These are phyloP conservation scores for Aromia moschata DNA, from an alignment of 2,888 invertebrate species.

Conservation along the genomic window DNA sequence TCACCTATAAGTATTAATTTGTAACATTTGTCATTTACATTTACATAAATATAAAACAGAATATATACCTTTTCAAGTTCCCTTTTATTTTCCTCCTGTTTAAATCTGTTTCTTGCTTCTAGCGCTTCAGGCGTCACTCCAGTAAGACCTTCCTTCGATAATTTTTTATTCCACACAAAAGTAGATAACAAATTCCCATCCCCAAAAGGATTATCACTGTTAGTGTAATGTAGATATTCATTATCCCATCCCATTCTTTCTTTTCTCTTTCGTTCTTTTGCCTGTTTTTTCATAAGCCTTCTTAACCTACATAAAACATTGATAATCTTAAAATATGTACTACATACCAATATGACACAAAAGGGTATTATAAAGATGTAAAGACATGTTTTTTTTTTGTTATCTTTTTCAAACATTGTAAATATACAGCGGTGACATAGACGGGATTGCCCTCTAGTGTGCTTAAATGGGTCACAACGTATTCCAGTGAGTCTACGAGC, in stretches of 20 bases:
- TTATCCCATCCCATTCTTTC: conserved; percentile 98
- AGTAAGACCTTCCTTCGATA: conserved; percentile 90
- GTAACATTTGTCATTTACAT: too few species aligned
- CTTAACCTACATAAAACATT: conserved; percentile 62
- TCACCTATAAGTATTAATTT: too few species aligned
- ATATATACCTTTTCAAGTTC: conserved; percentile 92
- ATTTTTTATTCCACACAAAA: conserved; percentile 97
- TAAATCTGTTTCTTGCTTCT: conserved; percentile 82
- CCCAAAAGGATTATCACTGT: conserved; percentile 98
- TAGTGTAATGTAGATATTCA: conserved; percentile 96
- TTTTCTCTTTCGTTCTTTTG: conserved; percentile 86
- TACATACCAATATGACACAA: too few species aligned
- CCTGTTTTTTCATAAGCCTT: conserved; percentile 88
- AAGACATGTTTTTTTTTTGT: too few species aligned
- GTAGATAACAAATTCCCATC: conserved; percentile 94
- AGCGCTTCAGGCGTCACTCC: conserved; percentile 81
- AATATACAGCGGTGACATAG: too few species aligned
- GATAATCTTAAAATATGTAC: too few species aligned
- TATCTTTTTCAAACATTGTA: too few species aligned
- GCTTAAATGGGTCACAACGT: too few species aligned
- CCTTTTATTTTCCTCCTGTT: conserved; percentile 89
- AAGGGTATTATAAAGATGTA: too few species aligned
- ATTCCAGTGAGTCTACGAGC: too few species aligned
- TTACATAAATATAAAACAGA: too few species aligned
- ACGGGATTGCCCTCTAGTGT: too few species aligned